Conservation (phyloP, 2,888 invertebrate genomes). For the Clepsis dumicolana region DNA sequence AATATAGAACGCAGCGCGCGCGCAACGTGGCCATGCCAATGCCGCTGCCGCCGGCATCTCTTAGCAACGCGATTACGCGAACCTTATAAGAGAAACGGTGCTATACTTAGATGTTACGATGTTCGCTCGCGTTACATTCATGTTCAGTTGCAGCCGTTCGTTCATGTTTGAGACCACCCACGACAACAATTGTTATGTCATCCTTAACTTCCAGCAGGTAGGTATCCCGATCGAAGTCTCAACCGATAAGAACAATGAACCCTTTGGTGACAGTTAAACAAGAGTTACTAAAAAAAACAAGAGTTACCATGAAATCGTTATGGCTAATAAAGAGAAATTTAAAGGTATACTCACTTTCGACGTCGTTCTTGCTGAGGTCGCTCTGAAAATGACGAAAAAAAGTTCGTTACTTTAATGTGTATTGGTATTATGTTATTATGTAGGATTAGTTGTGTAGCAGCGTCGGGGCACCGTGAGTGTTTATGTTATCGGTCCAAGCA, state of each 20-base stretch:
- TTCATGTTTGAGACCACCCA: constrained; percentile 7
- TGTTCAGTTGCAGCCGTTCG: constrained; percentile 46
- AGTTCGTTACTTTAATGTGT: constrained; percentile 74
- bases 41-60: constrained; percentile 68
- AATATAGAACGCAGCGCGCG: constrained; percentile 80
- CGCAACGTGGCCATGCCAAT: constrained; percentile 70
- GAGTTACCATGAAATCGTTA: too few species aligned
- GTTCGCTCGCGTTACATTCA: constrained; percentile 57
- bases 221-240: background rate
- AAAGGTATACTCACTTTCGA: constrained; percentile 92
- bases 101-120: constrained; percentile 78
- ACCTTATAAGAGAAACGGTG: constrained; percentile 80
- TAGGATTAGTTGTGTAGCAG: constrained; percentile 56
- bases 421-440: constrained; percentile 64
- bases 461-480: constrained; percentile 63
- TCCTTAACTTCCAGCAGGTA: background rate
- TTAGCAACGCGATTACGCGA: constrained; percentile 75
- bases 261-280: background rate
- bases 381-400: constrained; percentile 89
- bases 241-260: background rate
- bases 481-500: constrained; percentile 56
- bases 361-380: constrained; percentile 94
- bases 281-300: background rate
- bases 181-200: background rate
- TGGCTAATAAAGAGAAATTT: constrained; percentile 20